Evolutionary conservation across 2,797 vertebrate species (phyloP).

Genomic region (Cossypha polioptera): DNA sequence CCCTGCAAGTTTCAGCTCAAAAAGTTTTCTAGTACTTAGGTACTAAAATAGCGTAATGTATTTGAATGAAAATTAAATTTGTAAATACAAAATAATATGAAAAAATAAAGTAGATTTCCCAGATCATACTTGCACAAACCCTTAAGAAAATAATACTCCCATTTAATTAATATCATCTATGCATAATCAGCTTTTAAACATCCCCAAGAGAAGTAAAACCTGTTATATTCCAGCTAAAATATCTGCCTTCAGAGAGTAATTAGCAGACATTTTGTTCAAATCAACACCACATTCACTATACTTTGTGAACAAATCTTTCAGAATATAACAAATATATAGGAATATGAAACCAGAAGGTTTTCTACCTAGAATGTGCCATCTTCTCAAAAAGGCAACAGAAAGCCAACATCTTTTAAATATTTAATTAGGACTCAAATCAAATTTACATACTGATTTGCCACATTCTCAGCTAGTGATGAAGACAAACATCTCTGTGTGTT

Average conservation of each 20-base stretch:
- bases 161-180: background rate
- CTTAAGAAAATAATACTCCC: background rate
- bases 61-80: background rate
- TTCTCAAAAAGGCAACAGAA: slow-evolving; percentile 48
- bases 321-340: background rate
- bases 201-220: background rate
- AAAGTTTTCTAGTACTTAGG: background rate
- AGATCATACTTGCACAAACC: background rate
- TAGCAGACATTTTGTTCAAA: background rate
- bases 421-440: slow-evolving; percentile 68
- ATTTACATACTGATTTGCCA: slow-evolving; percentile 53
- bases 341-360: background rate
- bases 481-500: slow-evolving; percentile 40
- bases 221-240: slow-evolving; percentile 6
- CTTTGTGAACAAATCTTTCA: slow-evolving; percentile 25
- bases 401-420: slow-evolving; percentile 52
- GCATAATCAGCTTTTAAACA: background rate
- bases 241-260: background rate
- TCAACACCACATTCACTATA: background rate
- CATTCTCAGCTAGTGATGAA: slow-evolving; percentile 48
- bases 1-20: background rate
- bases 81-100: background rate
- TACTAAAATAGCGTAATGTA: background rate
- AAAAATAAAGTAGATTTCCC: background rate
- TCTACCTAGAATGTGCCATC: slow-evolving; percentile 30